phyloP scores from a whole-genome alignment of 2,113 vertebrate species.

The Xyliphius kryptos region DNA sequence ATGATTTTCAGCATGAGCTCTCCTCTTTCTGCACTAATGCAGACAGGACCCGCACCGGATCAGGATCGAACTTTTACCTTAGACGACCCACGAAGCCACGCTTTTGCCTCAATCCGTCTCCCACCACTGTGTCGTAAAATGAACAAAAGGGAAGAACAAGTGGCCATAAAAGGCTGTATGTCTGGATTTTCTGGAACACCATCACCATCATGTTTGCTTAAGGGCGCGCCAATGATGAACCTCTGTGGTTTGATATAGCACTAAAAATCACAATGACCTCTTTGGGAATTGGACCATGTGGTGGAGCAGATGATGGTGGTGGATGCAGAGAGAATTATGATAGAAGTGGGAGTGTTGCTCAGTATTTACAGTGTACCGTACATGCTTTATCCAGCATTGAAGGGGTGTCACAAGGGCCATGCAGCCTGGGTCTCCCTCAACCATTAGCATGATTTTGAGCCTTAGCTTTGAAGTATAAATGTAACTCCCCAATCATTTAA shows the following conservation, averaged over 20 bases:
- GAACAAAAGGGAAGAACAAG: constrained; percentile 16
- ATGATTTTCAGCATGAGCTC: constrained; percentile 61
- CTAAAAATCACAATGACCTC: constrained; percentile 33
- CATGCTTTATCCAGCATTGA: too few species aligned
- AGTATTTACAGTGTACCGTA: too few species aligned
- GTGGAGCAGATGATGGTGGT: constrained; percentile 21
- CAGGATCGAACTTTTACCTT: too few species aligned
- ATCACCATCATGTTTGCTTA: constrained; percentile 19
- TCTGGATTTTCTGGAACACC: constrained; percentile 12
- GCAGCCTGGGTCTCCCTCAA: too few species aligned
- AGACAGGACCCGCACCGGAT: constrained; percentile 43
- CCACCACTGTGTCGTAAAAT: constrained; percentile 25
- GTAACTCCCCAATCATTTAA: too few species aligned
- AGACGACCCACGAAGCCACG: too few species aligned
- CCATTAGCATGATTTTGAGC: too few species aligned
- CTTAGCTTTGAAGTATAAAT: too few species aligned
- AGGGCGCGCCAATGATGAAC: not conserved
- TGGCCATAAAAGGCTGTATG: constrained; percentile 13
- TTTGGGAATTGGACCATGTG: constrained; percentile 43
- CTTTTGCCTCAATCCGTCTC: constrained; percentile 29
- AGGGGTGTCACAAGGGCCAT: too few species aligned
- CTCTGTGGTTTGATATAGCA: constrained; percentile 19
- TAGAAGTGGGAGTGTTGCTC: not conserved
- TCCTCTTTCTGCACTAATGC: too few species aligned
- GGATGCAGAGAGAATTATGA: constrained; percentile 19